Percentiles rank a stretch among this genome's conserved stretches.
Conservation (phyloP, 2,113 vertebrate genomes). For the Hippocampus guttulatus region DNA sequence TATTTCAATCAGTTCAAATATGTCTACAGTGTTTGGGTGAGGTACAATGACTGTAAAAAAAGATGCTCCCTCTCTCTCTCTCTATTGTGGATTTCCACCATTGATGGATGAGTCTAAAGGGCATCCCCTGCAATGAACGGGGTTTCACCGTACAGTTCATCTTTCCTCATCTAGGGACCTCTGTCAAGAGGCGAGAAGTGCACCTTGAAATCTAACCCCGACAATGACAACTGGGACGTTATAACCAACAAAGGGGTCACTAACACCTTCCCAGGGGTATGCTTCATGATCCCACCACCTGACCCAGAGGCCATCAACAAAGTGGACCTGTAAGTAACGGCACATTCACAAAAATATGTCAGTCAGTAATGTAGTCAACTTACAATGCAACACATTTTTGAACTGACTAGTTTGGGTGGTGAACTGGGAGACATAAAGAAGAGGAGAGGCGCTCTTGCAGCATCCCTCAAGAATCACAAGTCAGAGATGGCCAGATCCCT, state of each 20-base stretch:
- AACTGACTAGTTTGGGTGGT: slow-evolving; percentile 75
- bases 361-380: background rate
- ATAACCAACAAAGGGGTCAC: slow-evolving; percentile 63
- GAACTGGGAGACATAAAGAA: slow-evolving; percentile 82
- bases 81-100: background rate
- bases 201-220: slow-evolving; percentile 79
- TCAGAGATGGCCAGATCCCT: slow-evolving; percentile 50
- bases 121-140: background rate
- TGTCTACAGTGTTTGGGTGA: too few relatives aligned
- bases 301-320: slow-evolving; percentile 78
- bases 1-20: too few relatives aligned
- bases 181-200: slow-evolving; percentile 79
- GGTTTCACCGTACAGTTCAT: background rate
- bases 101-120: background rate
- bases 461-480: slow-evolving; percentile 69
- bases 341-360: background rate
- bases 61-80: too few relatives aligned
- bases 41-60: too few relatives aligned
- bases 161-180: slow-evolving; percentile 67
- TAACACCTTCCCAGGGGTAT: slow-evolving; percentile 80
- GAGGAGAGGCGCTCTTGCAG: slow-evolving; percentile 68
- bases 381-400: background rate
- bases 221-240: slow-evolving; percentile 81
- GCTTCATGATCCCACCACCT: slow-evolving; percentile 85
- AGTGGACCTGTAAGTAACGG: slow-evolving; percentile 75